Evolutionary conservation across 2,888 invertebrate species (phyloP), one percentile per base, ranked within the genome.

Genomic region (Myopa tessellatipennis): DNA sequence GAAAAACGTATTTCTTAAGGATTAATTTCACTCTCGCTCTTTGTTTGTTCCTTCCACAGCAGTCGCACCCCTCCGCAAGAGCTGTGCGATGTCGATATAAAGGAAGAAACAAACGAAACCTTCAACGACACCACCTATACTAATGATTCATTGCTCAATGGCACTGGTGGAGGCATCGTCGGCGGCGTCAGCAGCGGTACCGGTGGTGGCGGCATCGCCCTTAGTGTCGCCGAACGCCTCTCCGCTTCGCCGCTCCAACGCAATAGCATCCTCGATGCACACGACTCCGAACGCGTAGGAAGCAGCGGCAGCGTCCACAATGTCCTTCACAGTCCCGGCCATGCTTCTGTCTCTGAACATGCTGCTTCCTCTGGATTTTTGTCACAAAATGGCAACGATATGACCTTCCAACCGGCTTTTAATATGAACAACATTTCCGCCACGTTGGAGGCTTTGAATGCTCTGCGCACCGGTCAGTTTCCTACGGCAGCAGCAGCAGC

Each of bases 361-460:
- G 68, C 16, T 14, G 26, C 70, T 18, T 18, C 69, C 14, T 67
- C 67, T 63, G 73, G 61, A 4, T 87, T 83, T 65, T 76, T 85
- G 81, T 79, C 16, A 38, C 74, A 74, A 55, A 82, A 79, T 26
- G 81, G 83, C 45, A 78, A 36, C 71, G 88, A 88, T 63, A 83
- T 88, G 83, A 82, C 84, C 63, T 88, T 87, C 71, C 85, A 85
- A 79, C 84, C 87, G 65, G 85, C 87, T 78, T 88, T 89, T 79
- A 88, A 87, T 79, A 88, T 89, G 85, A 89, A 86, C 79, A 89
- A 89, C 81, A 87, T 89, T 79, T 88, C 89, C 71, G 89, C 89
- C 74, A 89, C 89, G 18, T 80, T 89, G 78, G 89, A 89, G 81
- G 88, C 89, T 3, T 81, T 89, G 26, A 89, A 88, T 82, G 89